Evolutionary conservation across 2,797 vertebrate genomes (phyloP).

Genomic region (Microchirus variegatus): DNA sequence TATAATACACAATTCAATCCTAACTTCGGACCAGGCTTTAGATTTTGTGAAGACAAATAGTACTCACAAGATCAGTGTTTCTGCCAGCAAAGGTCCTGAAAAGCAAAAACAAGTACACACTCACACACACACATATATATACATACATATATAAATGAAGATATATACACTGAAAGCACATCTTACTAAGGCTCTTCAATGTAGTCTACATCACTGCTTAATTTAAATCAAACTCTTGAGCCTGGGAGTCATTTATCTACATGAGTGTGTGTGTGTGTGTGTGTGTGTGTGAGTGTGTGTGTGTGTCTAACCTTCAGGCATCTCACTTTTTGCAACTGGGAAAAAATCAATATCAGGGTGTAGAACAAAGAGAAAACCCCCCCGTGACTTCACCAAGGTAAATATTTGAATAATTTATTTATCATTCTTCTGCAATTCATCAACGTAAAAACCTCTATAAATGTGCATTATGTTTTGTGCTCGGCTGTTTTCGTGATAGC

Average conservation of each 20-base stretch:
- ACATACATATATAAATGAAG: constrained; percentile 15
- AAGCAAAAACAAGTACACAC: constrained; percentile 3
- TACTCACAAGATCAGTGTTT: no score
- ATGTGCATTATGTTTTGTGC: not conserved
- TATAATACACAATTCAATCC: no score
- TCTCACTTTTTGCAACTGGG: constrained; percentile 49
- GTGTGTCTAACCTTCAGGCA: constrained; percentile 70
- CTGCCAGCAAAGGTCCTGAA: no score
- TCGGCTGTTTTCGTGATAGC: not conserved
- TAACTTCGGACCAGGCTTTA: no score
- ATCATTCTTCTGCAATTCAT: constrained; percentile 44
- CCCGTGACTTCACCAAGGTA: constrained; percentile 49
- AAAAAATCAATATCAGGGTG: constrained; percentile 70
- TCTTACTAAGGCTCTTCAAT: constrained; percentile 49
- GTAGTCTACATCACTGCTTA: constrained; percentile 82
- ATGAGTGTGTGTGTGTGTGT: constrained; percentile 2
- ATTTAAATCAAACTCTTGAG: constrained; percentile 78
- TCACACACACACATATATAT: no score
- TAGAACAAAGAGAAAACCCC: constrained; percentile 59
- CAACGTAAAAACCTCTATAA: constrained; percentile 27
- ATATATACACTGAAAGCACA: constrained; percentile 41
- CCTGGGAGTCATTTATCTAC: constrained; percentile 81
- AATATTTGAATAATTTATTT: constrained; percentile 71
- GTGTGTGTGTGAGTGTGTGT: not conserved
- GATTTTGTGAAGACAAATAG: no score